Evolutionary conservation across 1,140 invertebrate species (phyloP), one percentile per base, ranked within the genome.

Genomic region (Adoxophyes honmai): DNA sequence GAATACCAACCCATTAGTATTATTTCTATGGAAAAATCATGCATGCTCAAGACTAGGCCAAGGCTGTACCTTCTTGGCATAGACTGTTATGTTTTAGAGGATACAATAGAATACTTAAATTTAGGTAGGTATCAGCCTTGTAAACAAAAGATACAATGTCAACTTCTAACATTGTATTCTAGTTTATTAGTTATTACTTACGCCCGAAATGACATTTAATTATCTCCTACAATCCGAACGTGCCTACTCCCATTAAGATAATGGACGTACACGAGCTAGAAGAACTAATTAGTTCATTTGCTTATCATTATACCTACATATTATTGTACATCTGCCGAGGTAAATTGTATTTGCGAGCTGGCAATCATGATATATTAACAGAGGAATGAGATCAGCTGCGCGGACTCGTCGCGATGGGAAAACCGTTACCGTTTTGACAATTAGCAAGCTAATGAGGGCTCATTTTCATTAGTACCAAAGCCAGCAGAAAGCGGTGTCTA

Each of bases 191-290:
- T 48, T 48, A 28, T 48, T 48, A 48, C 18, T 48, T 48, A 48
- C 42, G 42, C 16, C 0, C 42, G 18, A 48, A 48, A 28, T n/a
- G 6, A 48, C 42, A 48, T 48, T 48, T 48, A 48, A 33, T 48
- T 48, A 48, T 48, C 42, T 48, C 9, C 2, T 39, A 39, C 38
- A 16, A 39, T 39, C 4, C 42, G 1, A 42, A 44, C 39, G 16
- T 10, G 14, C 15, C 3, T 28, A 48, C 18, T n/a, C 21, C 18
- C n/a, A 28, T 48, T 28, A 21, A 28, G 8, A 48, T 28, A 48
- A 44, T 44, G 39, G 39, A 44, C 16, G 18, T n/a, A 44, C 39
- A 21, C 3, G 34, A 28, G 21, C 21, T 28, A 28, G 6, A 28
- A 28, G 21, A 28, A 28, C 21, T 28, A 28, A n/a, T 28, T 28